A percentile compares a stretch with the other conserved stretches of the same genome.
Evolutionary conservation across 1,140 invertebrate species (phyloP).

Genomic region (Xylocopa sonorina): DNA sequence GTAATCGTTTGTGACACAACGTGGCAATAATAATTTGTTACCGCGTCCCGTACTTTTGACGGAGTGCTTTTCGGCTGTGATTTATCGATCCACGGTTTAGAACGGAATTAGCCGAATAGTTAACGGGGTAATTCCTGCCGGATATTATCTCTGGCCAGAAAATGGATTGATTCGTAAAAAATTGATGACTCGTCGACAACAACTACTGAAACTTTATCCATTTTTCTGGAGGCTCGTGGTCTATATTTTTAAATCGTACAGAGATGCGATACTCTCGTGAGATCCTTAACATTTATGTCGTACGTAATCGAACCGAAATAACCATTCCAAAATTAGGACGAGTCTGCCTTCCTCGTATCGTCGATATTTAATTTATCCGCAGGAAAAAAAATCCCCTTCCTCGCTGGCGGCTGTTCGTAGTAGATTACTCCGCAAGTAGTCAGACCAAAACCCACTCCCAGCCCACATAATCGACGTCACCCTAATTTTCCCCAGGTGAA

Average conservation of each 20-base stretch:
- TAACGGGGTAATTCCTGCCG: too few relatives aligned
- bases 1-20: not conserved
- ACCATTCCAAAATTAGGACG: not conserved
- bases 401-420: not conserved
- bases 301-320: not conserved
- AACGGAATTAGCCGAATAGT: too few relatives aligned
- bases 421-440: conserved; percentile 20
- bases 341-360: not conserved
- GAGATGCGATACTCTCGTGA: not conserved
- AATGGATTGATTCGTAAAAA: too few relatives aligned
- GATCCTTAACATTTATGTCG: not conserved
- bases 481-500: not conserved
- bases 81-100: not conserved
- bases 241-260: not conserved
- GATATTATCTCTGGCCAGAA: too few relatives aligned
- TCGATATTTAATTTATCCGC: not conserved
- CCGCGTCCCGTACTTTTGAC: too few relatives aligned
- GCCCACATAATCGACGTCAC: not conserved
- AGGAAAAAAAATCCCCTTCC: not conserved
- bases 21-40: not conserved
- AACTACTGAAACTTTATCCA: not conserved
- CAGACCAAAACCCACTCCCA: conserved; percentile 10
- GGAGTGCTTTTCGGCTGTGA: not conserved
- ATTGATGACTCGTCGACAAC: too few relatives aligned
- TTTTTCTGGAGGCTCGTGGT: not conserved